These are phyloP conservation scores for Mythimna ferrago DNA, from an alignment of 2,888 invertebrate genomes.

Conservation along the genomic window DNA sequence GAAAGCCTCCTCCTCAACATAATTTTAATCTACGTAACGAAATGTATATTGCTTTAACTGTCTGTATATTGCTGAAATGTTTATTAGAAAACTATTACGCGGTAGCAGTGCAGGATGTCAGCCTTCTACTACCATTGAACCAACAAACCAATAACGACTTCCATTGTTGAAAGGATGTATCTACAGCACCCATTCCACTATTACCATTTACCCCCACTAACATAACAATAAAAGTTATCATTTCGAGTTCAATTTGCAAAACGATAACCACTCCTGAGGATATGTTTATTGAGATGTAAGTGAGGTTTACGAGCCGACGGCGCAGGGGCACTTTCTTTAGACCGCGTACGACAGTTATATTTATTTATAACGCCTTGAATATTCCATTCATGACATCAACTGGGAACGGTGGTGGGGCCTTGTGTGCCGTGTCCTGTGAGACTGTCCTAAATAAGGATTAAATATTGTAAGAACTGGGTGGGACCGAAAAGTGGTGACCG, in stretches of 20 bases:
- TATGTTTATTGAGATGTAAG: constrained; percentile 85
- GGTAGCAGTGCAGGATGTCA: background rate
- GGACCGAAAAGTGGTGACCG: no score
- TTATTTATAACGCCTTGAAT: constrained; percentile 83
- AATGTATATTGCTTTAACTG: no score
- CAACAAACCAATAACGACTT: constrained; percentile 14
- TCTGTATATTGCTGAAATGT: background rate
- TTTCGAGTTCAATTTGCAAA: constrained; percentile 62
- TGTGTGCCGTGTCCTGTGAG: background rate
- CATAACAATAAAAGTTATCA: constrained; percentile 50
- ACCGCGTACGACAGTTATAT: constrained; percentile 83
- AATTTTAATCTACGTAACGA: background rate
- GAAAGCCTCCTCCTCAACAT: background rate
- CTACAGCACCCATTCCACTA: constrained; percentile 2
- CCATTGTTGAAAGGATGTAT: constrained; percentile 18
- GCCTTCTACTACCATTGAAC: background rate
- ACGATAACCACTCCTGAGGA: constrained; percentile 72
- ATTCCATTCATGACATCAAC: constrained; percentile 72
- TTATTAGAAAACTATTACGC: background rate
- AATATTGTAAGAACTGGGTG: background rate
- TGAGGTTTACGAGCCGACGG: constrained; percentile 79
- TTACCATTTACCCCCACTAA: constrained; percentile 31
- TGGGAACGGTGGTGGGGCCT: constrained; percentile 40
- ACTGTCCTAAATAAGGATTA: constrained; percentile 30
- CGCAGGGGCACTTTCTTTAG: constrained; percentile 76